Evolutionary conservation across 2,113 vertebrate species (phyloP), one percentile per base, ranked within the genome.

Genomic region (Oryzias javanicus): DNA sequence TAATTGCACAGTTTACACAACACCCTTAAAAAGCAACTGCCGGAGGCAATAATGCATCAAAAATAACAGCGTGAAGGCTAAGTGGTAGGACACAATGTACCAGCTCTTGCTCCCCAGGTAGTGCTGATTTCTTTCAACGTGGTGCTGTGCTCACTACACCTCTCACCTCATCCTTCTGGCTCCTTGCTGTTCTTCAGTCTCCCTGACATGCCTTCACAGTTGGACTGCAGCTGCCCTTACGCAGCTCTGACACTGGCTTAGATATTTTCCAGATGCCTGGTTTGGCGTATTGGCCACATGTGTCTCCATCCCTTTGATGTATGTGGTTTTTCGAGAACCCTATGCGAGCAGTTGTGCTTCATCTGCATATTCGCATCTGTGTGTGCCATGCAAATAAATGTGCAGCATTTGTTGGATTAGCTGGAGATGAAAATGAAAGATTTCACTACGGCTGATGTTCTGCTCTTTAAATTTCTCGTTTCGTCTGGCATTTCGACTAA

Each of bases 181-280:
- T 69, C 75, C 86, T 74, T 80, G 76, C 84, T 86, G 78, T 42
- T 85, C 76, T 72, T 70, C 68, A 72, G 55, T 66, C 74, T 81
- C 71, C 56, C 46, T 57, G 67, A 78, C 67, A 80, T 78, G 70
- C 73, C 79, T 66, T 61, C 77, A 68, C 77, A 72, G 76, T 76
- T 81, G 76, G 74, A 81, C 72, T 74, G 67, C 62, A 46, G 77
- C 70, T 65, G 52, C 74, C 71, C 76, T 80, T 58, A 68, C 27
- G 45, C 60, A 10, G 65, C 49, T 61, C 64, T 82, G 75, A 76
- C 57, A 69, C 57, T 27, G 29, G 53, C 72, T 59, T 55, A 57
- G 67, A 80, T 62, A 61, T 79, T 72, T 89, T 88, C 82, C 86
- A 88, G 85, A 86, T 88, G 82, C 67, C 74, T 80, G 80, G 63